Percentiles rank a stretch among this genome's conserved stretches.
Conservation (phyloP, 2,797 vertebrate genomes). For the Pangasius larnaudii region DNA sequence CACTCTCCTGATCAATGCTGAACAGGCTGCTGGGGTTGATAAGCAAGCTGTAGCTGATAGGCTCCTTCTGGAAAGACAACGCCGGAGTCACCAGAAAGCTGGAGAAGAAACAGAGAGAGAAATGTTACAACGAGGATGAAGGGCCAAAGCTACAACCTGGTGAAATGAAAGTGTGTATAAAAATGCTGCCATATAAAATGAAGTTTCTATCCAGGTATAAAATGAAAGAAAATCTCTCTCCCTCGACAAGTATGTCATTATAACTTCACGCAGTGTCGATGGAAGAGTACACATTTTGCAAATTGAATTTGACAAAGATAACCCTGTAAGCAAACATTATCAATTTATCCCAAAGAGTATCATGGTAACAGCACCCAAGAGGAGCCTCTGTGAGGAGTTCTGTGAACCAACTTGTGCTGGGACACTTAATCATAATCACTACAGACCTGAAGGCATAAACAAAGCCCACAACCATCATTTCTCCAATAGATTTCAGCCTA, state of each 20-base stretch:
- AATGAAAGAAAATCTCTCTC: neutral
- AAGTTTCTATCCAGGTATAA: neutral
- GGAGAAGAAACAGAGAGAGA: slow-evolving; percentile 43
- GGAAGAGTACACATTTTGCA: neutral
- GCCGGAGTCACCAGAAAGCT: slow-evolving; percentile 85
- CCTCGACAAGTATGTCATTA: slow-evolving; percentile 13
- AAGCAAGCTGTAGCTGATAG: slow-evolving; percentile 83
- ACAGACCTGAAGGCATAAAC: slow-evolving; percentile 22
- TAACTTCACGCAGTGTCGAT: neutral
- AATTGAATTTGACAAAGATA: slow-evolving; percentile 16
- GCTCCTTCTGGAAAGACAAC: slow-evolving; percentile 84
- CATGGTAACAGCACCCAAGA: neutral
- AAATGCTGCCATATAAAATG: neutral
- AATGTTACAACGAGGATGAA: neutral
- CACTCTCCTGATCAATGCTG: slow-evolving; percentile 76
- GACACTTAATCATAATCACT: slow-evolving; percentile 41
- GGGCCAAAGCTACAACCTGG: neutral
- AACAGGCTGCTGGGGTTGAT: slow-evolving; percentile 87
- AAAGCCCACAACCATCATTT: slow-evolving; percentile 19
- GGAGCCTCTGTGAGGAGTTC: neutral
- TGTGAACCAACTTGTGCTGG: slow-evolving; percentile 2
- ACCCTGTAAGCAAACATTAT: neutral
- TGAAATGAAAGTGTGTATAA: neutral
- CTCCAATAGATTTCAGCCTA: slow-evolving; percentile 39
- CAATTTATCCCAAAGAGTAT: neutral